Percentiles rank a stretch among this genome's conserved stretches.
These are phyloP conservation scores for Drosophila kambysellisi DNA, from an alignment of 2,888 invertebrate genomes.

Conservation along the genomic window DNA sequence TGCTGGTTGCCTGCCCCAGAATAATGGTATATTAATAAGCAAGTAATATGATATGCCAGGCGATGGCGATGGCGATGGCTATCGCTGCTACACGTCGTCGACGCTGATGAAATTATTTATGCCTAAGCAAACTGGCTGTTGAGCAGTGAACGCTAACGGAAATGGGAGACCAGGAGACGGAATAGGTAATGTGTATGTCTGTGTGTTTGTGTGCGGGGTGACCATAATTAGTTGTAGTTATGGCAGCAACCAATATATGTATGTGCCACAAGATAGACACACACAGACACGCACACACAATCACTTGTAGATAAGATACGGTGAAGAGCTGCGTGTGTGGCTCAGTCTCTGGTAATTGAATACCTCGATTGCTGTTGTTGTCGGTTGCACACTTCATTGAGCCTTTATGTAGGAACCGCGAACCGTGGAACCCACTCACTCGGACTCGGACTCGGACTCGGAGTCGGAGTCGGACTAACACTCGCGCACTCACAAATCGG, in stretches of 20 bases:
- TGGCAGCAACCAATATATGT: conserved; percentile 63
- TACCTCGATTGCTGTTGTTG: conserved; percentile 52
- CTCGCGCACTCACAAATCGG: conserved; percentile 7
- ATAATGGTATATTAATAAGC: conserved; percentile 79
- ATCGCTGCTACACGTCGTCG: conserved; percentile 71
- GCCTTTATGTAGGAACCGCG: conserved; percentile 57
- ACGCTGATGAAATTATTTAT: conserved; percentile 75
- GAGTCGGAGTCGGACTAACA: background rate
- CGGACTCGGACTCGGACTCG: background rate
- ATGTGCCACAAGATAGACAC: conserved; percentile 50
- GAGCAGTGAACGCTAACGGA: conserved; percentile 4
- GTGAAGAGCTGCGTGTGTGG: conserved; percentile 55
- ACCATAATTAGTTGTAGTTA: conserved; percentile 76
- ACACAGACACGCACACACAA: conserved; percentile 1
- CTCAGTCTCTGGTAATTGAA: conserved; percentile 65
- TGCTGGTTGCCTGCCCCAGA: conserved; percentile 3
- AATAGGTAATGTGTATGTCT: background rate
- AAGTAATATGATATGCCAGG: conserved; percentile 71
- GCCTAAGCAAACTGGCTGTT: conserved; percentile 52
- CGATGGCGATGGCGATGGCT: conserved; percentile 76
- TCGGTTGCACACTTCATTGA: conserved; percentile 77
- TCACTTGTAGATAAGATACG: conserved; percentile 7
- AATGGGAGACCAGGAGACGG: conserved; percentile 2
- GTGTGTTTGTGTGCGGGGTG: conserved; percentile 9
- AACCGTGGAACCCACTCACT: conserved; percentile 3